A percentile compares a stretch with the other conserved stretches of the same genome.
Evolutionary conservation across 1,140 invertebrate species (phyloP).

Genomic region (Drosophila asahinai): DNA sequence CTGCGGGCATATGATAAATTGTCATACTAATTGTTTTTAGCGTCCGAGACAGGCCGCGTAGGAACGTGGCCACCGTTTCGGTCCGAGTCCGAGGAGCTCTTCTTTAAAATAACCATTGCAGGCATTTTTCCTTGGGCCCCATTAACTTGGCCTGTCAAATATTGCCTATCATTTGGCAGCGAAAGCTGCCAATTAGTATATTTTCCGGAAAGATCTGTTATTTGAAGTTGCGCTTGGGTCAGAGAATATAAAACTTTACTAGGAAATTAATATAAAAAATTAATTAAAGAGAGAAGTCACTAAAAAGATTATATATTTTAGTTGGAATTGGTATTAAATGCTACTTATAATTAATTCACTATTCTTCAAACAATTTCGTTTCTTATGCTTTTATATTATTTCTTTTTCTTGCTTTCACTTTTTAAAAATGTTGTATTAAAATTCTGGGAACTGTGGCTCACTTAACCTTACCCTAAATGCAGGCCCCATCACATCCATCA

Average conservation of each 20-base stretch:
- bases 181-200: slow-evolving; percentile 4
- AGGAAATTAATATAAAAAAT: neutral
- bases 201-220: neutral
- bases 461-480: neutral
- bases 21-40: slow-evolving; percentile 84
- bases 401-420: neutral
- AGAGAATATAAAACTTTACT: neutral
- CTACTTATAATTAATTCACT: too few species aligned
- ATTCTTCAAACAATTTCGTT: neutral
- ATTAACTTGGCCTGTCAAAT: slow-evolving; percentile 67
- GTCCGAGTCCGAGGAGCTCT: slow-evolving; percentile 15
- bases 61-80: slow-evolving; percentile 21
- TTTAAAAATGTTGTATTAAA: neutral
- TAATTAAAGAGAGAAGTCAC: too few species aligned
- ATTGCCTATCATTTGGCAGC: slow-evolving; percentile 61
- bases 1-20: slow-evolving; percentile 81
- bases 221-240: neutral
- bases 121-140: slow-evolving; percentile 43
- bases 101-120: slow-evolving; percentile 47
- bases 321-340: too few species aligned
- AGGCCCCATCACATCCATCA: slow-evolving; percentile 38
- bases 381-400: too few species aligned
- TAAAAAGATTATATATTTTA: too few species aligned
- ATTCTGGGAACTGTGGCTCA: slow-evolving; percentile 18
- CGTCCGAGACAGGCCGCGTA: slow-evolving; percentile 63